Percentiles rank a stretch among this genome's conserved stretches.
These are phyloP conservation scores for Ceuthmochares aereus DNA, from an alignment of 2,113 vertebrate genomes.

Conservation along the genomic window DNA sequence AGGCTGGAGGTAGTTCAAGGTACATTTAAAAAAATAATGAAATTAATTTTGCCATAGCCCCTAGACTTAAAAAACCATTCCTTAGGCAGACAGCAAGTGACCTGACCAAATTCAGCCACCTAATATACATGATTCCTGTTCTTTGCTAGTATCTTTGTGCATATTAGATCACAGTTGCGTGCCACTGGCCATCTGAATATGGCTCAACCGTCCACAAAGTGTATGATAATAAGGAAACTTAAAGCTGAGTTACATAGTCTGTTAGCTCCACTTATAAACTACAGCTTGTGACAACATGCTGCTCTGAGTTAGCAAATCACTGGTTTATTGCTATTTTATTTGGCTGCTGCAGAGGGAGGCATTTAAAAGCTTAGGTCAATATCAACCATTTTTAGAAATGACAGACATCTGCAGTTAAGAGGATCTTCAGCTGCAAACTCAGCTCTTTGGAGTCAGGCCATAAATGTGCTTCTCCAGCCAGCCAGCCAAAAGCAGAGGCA, in stretches of 20 bases:
- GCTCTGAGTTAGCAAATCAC: not conserved
- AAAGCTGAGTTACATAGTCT: not conserved
- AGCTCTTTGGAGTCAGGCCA: not conserved
- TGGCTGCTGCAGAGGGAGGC: slow-evolving; percentile 1
- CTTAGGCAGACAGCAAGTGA: not conserved
- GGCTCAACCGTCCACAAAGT: not conserved
- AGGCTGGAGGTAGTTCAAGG: not conserved
- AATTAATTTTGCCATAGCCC: not conserved
- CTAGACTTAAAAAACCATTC: not conserved
- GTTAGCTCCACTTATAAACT: not conserved
- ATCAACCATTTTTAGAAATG: not conserved
- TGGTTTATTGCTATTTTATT: not conserved
- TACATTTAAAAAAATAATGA: not conserved
- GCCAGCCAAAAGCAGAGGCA: not conserved
- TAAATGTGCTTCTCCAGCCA: fast-evolving
- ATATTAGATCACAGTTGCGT: not conserved
- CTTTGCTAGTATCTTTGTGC: not conserved
- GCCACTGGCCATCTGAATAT: not conserved
- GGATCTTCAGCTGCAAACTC: slow-evolving; percentile 24
- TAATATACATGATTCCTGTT: not conserved
- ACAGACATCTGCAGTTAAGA: not conserved
- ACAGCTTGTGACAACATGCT: not conserved
- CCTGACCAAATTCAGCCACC: not conserved
- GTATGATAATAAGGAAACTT: not conserved
- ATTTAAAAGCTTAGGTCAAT: not conserved